A percentile compares a stretch with the other conserved stretches of the same genome.
phyloP scores from a whole-genome alignment of 2,888 invertebrate genomes.

The Drosophila mimica region DNA sequence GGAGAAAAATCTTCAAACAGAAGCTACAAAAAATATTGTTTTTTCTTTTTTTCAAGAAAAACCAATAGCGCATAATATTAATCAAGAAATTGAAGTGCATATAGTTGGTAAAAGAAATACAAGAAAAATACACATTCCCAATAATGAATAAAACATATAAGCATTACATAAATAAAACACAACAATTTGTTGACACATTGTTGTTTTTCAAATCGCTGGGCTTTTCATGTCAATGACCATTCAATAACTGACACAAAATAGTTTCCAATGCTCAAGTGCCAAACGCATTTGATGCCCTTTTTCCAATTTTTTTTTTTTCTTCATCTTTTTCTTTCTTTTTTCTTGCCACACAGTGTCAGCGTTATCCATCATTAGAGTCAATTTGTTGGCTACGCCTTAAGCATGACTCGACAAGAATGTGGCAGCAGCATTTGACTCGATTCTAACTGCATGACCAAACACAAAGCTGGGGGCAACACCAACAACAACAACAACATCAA shows the following conservation, averaged over 20 bases:
- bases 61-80: not conserved
- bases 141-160: slow-evolving; percentile 11
- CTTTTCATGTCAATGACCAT: slow-evolving; percentile 68
- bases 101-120: not conserved
- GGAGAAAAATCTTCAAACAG: not conserved
- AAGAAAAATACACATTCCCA: not conserved
- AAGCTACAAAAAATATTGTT: not conserved
- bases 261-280: slow-evolving; percentile 69
- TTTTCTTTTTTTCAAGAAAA: not conserved
- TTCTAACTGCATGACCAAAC: slow-evolving; percentile 64
- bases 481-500: not conserved
- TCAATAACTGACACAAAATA: slow-evolving; percentile 58
- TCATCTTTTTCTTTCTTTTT: not conserved
- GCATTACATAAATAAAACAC: not conserved
- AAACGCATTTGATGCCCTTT: slow-evolving; percentile 9
- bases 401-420: slow-evolving; percentile 61
- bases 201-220: slow-evolving; percentile 35
- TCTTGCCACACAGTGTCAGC: slow-evolving; percentile 32
- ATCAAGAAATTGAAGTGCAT: not conserved
- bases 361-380: slow-evolving; percentile 77
- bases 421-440: slow-evolving; percentile 33
- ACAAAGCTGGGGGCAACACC: slow-evolving; percentile 22
- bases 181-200: slow-evolving; percentile 70
- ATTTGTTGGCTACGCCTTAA: slow-evolving; percentile 74
- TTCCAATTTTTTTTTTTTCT: not conserved